These are phyloP conservation scores for Agonopterix heracliana DNA, from an alignment of 2,888 invertebrate genomes.

Conservation along the genomic window DNA sequence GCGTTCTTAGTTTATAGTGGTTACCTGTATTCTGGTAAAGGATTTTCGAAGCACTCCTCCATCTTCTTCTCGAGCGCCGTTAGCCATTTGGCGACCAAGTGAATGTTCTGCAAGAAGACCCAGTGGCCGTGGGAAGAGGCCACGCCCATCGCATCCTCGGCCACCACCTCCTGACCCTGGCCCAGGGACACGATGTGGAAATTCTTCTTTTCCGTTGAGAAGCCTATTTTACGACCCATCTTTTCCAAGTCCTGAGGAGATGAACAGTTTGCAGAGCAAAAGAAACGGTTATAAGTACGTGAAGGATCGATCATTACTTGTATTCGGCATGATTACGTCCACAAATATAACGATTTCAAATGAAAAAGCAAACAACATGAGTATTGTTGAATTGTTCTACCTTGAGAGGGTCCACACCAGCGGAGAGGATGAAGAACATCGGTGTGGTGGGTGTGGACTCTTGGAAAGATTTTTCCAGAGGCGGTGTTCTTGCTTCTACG, in stretches of 20 bases:
- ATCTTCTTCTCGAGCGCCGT: conserved; percentile 91
- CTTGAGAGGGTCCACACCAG: conserved; percentile 95
- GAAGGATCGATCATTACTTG: too few relatives aligned
- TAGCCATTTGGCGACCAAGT: conserved; percentile 94
- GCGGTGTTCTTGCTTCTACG: conserved; percentile 85
- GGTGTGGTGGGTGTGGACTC: conserved; percentile 91
- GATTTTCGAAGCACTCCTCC: conserved; percentile 84
- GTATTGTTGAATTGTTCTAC: conserved; percentile 49
- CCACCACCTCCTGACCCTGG: conserved; percentile 95
- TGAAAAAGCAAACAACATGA: too few relatives aligned
- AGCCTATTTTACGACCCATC: conserved; percentile 87
- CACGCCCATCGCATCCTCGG: conserved; percentile 89
- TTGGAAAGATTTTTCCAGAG: conserved; percentile 89
- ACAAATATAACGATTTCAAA: too few relatives aligned
- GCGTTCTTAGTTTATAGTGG: too few relatives aligned
- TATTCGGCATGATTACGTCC: too few relatives aligned
- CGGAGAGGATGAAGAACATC: conserved; percentile 94
- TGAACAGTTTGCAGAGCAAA: background rate
- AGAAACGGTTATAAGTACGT: too few relatives aligned
- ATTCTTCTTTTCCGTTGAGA: conserved; percentile 85
- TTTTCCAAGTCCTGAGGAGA: conserved; percentile 87
- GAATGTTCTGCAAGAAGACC: conserved; percentile 96
- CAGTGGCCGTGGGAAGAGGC: conserved; percentile 89
- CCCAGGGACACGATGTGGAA: conserved; percentile 96
- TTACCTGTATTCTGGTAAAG: conserved; percentile 77